Conservation (phyloP, 2,888 invertebrate species). For the Athalia circularis region DNA sequence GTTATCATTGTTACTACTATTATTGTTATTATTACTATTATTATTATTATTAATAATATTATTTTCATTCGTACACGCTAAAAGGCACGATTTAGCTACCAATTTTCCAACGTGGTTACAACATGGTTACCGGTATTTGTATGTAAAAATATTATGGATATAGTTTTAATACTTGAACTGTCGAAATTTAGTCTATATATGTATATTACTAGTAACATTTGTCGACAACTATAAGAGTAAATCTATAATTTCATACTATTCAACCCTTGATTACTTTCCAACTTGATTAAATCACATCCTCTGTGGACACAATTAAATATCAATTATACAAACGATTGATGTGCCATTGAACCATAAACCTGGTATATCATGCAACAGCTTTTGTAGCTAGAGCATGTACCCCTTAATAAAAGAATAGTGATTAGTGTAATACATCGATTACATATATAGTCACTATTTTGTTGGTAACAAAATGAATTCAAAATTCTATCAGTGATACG, state of each 20-base stretch:
- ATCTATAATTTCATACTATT: not conserved
- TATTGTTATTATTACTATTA: constrained; percentile 59
- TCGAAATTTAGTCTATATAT: constrained; percentile 50
- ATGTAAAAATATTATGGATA: constrained; percentile 59
- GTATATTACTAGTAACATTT: constrained; percentile 18
- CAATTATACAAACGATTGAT: not conserved
- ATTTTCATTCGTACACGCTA: constrained; percentile 67
- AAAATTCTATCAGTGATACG: constrained; percentile 20
- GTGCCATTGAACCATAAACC: constrained; percentile 2
- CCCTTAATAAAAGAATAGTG: not conserved
- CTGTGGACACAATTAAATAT: not conserved
- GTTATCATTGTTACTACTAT: constrained; percentile 57
- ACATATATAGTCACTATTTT: too few relatives aligned
- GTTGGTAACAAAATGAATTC: constrained; percentile 1
- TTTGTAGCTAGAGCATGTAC: not conserved
- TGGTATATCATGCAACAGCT: not conserved
- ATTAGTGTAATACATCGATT: not conserved
- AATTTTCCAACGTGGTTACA: constrained; percentile 72
- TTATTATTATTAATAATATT: constrained; percentile 58
- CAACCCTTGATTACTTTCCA: constrained; percentile 11
- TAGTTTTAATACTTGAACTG: constrained; percentile 58
- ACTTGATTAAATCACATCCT: not conserved
- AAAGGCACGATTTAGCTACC: constrained; percentile 73
- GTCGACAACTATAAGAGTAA: constrained; percentile 19
- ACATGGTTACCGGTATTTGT: constrained; percentile 59